Conservation (phyloP, 2,113 vertebrate species). For the Podocnemis expansa region DNA sequence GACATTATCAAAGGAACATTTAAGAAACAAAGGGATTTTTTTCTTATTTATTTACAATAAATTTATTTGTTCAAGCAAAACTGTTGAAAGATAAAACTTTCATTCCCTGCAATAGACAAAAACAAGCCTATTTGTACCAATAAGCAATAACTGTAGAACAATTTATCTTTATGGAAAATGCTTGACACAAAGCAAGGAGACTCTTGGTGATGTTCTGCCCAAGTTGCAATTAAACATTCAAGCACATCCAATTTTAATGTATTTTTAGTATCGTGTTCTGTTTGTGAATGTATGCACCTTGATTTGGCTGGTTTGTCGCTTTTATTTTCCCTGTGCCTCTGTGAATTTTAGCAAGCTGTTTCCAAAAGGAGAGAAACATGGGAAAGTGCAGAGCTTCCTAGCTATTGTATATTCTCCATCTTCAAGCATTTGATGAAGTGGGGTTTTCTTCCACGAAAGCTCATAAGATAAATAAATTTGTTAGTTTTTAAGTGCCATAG, state of each 20-base stretch:
- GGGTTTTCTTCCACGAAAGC: too few species aligned
- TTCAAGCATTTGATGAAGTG: too few species aligned
- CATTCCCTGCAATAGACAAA: slow-evolving; percentile 10
- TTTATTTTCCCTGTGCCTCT: background rate
- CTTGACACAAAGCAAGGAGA: slow-evolving; percentile 7
- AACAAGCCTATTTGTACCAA: slow-evolving; percentile 2
- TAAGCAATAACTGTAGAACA: slow-evolving; percentile 46
- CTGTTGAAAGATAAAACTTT: slow-evolving; percentile 2
- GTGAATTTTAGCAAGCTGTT: slow-evolving; percentile 12
- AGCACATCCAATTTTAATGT: slow-evolving; percentile 14
- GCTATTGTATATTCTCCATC: background rate
- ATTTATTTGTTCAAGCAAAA: slow-evolving; percentile 33
- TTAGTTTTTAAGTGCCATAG: too few species aligned
- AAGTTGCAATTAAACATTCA: slow-evolving; percentile 61
- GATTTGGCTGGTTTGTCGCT: background rate
- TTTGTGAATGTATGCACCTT: slow-evolving; percentile 30
- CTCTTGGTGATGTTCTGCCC: background rate
- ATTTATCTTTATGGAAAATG: slow-evolving; percentile 47
- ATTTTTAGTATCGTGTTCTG: slow-evolving; percentile 12
- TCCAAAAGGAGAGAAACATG: background rate
- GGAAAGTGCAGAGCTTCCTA: background rate
- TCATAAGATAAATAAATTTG: too few species aligned
- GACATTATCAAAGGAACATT: background rate
- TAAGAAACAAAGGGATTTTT: background rate
- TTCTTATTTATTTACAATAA: slow-evolving; percentile 40